A percentile compares a stretch with the other conserved stretches of the same genome.
These are phyloP conservation scores for Dendrolimus pini DNA, from an alignment of 2,888 invertebrate genomes.

Conservation along the genomic window DNA sequence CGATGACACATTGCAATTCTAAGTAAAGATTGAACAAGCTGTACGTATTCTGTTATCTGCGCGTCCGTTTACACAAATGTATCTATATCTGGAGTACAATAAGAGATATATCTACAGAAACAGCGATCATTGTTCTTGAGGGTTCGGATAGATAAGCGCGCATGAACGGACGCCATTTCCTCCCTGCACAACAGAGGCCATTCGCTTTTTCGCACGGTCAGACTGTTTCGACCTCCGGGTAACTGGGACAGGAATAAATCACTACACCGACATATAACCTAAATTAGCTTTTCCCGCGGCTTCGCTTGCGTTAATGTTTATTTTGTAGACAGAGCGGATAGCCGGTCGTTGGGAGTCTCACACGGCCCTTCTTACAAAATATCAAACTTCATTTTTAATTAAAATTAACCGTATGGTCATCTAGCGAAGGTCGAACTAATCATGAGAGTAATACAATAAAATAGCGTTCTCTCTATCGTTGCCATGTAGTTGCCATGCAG, in stretches of 20 bases:
- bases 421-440: no score
- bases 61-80: neutral
- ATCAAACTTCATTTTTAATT: no score
- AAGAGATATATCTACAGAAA: constrained; percentile 9
- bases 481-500: no score
- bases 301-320: no score
- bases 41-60: neutral
- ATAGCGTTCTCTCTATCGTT: no score
- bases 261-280: neutral
- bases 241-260: constrained; percentile 37
- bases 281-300: no score
- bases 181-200: constrained; percentile 24
- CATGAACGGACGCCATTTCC: constrained; percentile 36
- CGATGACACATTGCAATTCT: neutral
- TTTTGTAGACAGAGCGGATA: no score
- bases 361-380: no score
- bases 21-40: neutral
- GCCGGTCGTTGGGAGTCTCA: no score
- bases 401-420: no score
- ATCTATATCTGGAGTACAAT: constrained; percentile 1
- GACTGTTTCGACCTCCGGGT: constrained; percentile 22
- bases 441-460: no score
- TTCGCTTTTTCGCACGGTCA: constrained; percentile 32
- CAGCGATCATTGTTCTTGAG: constrained; percentile 31
- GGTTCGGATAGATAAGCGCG: constrained; percentile 24